Percentiles rank a stretch among this genome's conserved stretches.
Evolutionary conservation across 1,140 invertebrate species (phyloP).

Genomic region (Drosophila pruinosa): DNA sequence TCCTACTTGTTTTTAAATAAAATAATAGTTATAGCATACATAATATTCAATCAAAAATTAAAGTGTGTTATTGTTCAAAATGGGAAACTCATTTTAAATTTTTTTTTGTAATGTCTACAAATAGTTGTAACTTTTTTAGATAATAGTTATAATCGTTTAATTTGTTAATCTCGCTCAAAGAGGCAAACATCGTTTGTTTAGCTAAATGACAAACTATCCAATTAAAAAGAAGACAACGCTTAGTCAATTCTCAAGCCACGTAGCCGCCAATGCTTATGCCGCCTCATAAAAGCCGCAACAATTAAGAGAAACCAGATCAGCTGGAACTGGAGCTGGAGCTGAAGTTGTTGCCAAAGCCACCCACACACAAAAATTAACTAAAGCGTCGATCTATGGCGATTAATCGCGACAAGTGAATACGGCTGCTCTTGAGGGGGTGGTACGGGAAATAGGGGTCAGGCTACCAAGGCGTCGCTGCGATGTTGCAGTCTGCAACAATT

Average conservation of each 20-base stretch:
- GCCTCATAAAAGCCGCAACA: slow-evolving; percentile 70
- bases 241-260: slow-evolving; percentile 30
- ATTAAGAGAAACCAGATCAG: slow-evolving; percentile 72
- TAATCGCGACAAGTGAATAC: slow-evolving; percentile 72
- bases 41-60: no score
- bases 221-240: slow-evolving; percentile 61
- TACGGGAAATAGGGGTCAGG: background rate
- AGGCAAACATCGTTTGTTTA: background rate
- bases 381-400: slow-evolving; percentile 73
- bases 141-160: background rate
- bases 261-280: background rate
- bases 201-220: slow-evolving; percentile 61
- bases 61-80: no score
- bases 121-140: no score
- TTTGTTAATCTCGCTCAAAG: background rate
- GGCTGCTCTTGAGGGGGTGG: background rate
- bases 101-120: no score
- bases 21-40: no score
- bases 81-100: no score
- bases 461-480: slow-evolving; percentile 16
- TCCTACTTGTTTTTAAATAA: no score
- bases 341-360: slow-evolving; percentile 30
- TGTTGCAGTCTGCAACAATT: slow-evolving; percentile 49
- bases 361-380: slow-evolving; percentile 74
- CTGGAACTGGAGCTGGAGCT: background rate